These are phyloP conservation scores for Danaus chrysippus DNA, from an alignment of 2,888 invertebrate genomes.

Conservation along the genomic window DNA sequence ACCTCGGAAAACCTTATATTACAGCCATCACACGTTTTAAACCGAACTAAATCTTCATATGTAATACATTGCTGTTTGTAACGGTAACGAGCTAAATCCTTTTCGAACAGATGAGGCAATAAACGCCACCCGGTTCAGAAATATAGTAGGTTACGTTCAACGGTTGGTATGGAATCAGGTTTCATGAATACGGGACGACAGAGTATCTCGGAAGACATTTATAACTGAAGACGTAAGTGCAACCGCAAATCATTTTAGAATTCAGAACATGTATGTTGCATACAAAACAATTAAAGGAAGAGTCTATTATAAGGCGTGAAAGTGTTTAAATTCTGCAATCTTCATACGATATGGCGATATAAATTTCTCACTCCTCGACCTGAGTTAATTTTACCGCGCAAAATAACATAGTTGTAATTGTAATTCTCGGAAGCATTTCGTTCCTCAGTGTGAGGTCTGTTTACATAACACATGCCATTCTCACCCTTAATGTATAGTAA, in stretches of 20 bases:
- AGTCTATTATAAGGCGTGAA: too few relatives aligned
- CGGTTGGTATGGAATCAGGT: constrained; percentile 15
- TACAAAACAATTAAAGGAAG: too few relatives aligned
- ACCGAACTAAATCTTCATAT: constrained; percentile 6
- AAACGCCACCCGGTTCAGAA: constrained; percentile 1
- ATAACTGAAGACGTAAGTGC: constrained; percentile 18
- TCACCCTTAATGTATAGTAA: too few relatives aligned
- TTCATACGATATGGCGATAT: too few relatives aligned
- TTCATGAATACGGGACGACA: constrained; percentile 18
- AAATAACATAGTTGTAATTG: background rate
- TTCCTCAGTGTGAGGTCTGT: background rate
- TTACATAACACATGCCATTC: too few relatives aligned
- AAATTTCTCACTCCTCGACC: background rate
- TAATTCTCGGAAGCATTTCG: background rate
- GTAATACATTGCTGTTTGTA: constrained; percentile 16
- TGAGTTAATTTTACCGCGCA: background rate
- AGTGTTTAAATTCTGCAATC: too few relatives aligned
- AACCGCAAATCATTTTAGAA: constrained; percentile 10
- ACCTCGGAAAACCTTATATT: constrained; percentile 6
- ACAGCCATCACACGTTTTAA: background rate
- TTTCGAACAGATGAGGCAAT: constrained; percentile 16
- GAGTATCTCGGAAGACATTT: constrained; percentile 14
- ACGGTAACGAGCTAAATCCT: background rate
- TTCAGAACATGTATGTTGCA: too few relatives aligned
- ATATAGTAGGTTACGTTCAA: background rate